Evolutionary conservation across 1,140 invertebrate genomes (phyloP), one percentile per base, ranked within the genome.

Genomic region (Ctenoplectra terminalis): DNA sequence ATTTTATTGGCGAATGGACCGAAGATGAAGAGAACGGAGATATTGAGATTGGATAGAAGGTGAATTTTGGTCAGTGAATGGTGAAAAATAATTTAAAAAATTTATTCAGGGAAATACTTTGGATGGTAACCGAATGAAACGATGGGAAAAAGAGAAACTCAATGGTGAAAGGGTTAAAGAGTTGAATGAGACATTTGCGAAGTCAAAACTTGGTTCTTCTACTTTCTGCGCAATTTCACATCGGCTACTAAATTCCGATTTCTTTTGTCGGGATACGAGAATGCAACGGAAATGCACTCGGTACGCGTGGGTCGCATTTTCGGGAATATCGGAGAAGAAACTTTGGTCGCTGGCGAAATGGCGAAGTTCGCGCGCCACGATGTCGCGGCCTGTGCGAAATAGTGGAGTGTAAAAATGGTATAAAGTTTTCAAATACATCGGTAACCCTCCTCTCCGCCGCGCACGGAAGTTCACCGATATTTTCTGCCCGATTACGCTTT

Each of bases 401-500:
- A 67, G 37, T 40, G 34, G 37, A 78, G 52, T 79, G 77, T 79
- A 72, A 79, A 79, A 79, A 72, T 61, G 56, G 77, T 72, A 43
- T 37, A 79, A 79, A 79, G 56, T 79, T 79, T 79, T 58, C 37
- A 34, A 79, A 73, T 79, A 79, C 69, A 63, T 63, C 77, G 69
- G 56, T 63, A 79, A 50, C 69, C 58, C 43, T 31, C 23, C 7
- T 8, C 58, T 8, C 26, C 54, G 1, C 48, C 34, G 20, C 23
- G 29, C 50, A 17, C 34, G 20, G 37, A 72, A 79, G 69, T 79
- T 79, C 69, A 20, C 46, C 77, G 77, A 79, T 79, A 79, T 79
- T 79, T 79, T 79, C 77, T 73, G 69, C 46, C 69, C 77, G 77
- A 79, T 79, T 79, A 79, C 77, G 69, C 66, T 70, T 61, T 37